Evolutionary conservation across 2,888 invertebrate genomes (phyloP), one percentile per base, ranked within the genome.

Genomic region (Piscicola geometra): DNA sequence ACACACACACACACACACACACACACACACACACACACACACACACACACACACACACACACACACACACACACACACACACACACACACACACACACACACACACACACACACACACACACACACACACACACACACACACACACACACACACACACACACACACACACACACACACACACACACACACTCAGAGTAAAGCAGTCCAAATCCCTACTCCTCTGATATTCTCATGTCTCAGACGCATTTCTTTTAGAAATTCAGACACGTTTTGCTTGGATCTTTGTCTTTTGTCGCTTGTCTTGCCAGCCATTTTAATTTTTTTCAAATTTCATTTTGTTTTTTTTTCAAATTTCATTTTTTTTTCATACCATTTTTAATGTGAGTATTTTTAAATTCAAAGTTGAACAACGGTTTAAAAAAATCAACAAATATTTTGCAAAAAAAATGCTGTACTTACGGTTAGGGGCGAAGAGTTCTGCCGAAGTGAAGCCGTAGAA

Each of bases 31-130:
- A 64, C 64, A 64, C 30, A 64, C 64, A 64, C 30, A 64, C 64
- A 64, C 30, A 64, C 64, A 70, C 66, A 74, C 71, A 71, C 36
- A 69, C 75, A 76, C 41, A 76, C 75, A 71, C 56, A 74, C 75
- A 56, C 52, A 74, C 74, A 69, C 52, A 69, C 74, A 69, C 33
- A 77, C 74, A 60, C 35, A 77, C 69, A 74, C 52, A 76, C 74
- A 76, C 52, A 76, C 74, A 74, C 50, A 76, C 70, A 73, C 52
- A 76, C 56, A 76, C 32, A 76, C 70, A 69, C 47, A 76, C 68
- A 76, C 60, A 73, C 50, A 67, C 79, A 88, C 88, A 76, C 84
- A 86, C 81, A 85, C 78, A 28, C 79, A 80, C 66, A 80, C 70
- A 69, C 64, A 68, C 60, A 76, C 32, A 70, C 50, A 75, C 69